phyloP scores from a whole-genome alignment of 64 coral and sea anemone genomes.

The Trachythela sp. region DNA sequence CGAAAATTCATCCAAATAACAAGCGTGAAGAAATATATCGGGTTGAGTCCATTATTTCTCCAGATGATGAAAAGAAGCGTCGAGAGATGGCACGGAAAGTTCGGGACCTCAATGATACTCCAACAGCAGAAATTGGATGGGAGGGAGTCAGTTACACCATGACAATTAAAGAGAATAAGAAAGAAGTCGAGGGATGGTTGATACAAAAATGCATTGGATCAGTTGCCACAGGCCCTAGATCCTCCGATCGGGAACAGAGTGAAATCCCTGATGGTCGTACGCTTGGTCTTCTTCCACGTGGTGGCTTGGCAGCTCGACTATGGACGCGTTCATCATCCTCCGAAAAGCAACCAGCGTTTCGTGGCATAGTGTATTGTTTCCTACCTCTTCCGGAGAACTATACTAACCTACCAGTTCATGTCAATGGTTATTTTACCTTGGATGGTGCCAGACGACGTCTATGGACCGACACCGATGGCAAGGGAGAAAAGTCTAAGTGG shows the following conservation, averaged over 20 bases:
- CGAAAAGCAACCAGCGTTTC: not conserved
- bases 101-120: not conserved
- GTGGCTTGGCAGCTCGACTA: slow-evolving; percentile 6
- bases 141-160: not conserved
- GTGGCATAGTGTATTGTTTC: slow-evolving; percentile 70
- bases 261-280: not conserved
- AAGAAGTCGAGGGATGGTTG: not conserved
- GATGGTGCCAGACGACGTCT: slow-evolving; percentile 72
- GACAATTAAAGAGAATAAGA: not conserved
- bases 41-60: not conserved
- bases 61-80: not conserved
- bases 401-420: slow-evolving; percentile 74
- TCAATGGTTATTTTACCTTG: slow-evolving; percentile 86
- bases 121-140: not conserved
- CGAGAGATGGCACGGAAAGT: not conserved
- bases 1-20: slow-evolving; percentile 43
- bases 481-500: slow-evolving; percentile 61
- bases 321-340: not conserved
- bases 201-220: not conserved
- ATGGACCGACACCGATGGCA: slow-evolving; percentile 61
- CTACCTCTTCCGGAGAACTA: slow-evolving; percentile 58
- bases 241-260: not conserved
- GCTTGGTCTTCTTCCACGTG: not conserved
- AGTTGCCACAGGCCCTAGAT: not conserved
- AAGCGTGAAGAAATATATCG: not conserved